Evolutionary conservation across 2,113 vertebrate species (phyloP).

Genomic region (Gnathonemus echidnorhynchus): DNA sequence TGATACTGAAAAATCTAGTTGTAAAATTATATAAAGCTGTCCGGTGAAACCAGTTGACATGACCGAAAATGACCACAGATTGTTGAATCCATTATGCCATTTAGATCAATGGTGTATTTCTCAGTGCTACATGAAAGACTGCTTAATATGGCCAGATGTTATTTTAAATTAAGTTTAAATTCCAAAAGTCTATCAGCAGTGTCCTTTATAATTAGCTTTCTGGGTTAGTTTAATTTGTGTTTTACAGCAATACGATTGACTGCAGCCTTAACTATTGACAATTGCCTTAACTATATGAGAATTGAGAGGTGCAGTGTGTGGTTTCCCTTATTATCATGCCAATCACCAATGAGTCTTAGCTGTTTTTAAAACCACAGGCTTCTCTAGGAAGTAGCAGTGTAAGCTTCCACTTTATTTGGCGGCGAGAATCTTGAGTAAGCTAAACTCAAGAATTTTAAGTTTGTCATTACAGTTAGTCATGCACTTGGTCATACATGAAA

Average conservation of each 20-base stretch:
- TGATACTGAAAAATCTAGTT: neutral
- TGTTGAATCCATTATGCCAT: neutral
- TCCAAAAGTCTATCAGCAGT: neutral
- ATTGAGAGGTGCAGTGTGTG: neutral
- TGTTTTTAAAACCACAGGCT: neutral
- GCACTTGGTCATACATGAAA: neutral
- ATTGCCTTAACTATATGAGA: constrained; percentile 31
- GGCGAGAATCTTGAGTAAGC: neutral
- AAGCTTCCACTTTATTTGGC: neutral
- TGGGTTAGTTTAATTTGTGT: constrained; percentile 25
- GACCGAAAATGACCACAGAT: neutral
- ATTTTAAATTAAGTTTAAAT: constrained; percentile 4
- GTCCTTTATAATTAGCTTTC: neutral
- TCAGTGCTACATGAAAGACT: neutral
- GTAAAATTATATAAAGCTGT: neutral
- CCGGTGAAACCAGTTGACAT: neutral
- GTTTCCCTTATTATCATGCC: neutral
- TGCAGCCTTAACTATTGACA: constrained; percentile 43
- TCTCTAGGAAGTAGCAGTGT: neutral
- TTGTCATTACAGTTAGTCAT: neutral
- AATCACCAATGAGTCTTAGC: neutral
- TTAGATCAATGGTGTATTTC: neutral
- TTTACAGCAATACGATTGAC: constrained; percentile 39
- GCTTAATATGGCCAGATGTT: neutral
- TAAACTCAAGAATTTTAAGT: neutral